Percentiles rank a stretch among this genome's conserved stretches.
phyloP scores from a whole-genome alignment of 1,140 invertebrate species.

The Drosophila murphyi region DNA sequence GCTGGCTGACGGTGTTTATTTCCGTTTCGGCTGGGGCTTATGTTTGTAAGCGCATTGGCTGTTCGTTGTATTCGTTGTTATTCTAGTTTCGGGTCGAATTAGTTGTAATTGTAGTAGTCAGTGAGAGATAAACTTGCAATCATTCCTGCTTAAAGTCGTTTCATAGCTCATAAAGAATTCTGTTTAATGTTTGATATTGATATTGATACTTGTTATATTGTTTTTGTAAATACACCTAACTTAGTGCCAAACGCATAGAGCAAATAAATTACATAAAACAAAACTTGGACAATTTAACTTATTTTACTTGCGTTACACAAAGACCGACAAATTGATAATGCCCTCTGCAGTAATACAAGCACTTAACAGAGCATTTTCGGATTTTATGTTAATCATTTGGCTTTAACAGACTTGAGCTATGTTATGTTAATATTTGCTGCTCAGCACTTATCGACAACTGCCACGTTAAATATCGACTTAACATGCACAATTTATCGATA shows the following conservation, averaged over 20 bases:
- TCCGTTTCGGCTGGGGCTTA: slow-evolving; percentile 74
- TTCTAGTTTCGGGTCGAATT: slow-evolving; percentile 61
- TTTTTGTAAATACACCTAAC: slow-evolving; percentile 68
- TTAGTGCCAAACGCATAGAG: slow-evolving; percentile 63
- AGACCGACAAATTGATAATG: background rate
- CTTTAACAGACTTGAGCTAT: background rate
- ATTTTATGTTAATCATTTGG: too few species aligned
- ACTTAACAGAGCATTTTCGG: background rate
- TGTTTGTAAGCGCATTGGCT: slow-evolving; percentile 74
- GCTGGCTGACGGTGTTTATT: slow-evolving; percentile 80
- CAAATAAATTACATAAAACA: slow-evolving; percentile 34
- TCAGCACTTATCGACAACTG: background rate
- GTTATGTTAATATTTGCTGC: background rate
- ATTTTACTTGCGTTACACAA: background rate
- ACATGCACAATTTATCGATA: background rate
- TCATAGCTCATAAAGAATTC: slow-evolving; percentile 48
- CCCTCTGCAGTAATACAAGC: background rate
- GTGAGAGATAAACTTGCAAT: slow-evolving; percentile 61
- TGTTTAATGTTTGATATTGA: slow-evolving; percentile 64
- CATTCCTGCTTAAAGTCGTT: slow-evolving; percentile 65
- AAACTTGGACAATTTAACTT: background rate
- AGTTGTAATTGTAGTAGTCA: slow-evolving; percentile 52
- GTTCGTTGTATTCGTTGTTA: slow-evolving; percentile 79
- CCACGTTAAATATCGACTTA: background rate
- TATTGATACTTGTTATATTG: slow-evolving; percentile 67